Evolutionary conservation across 2,888 invertebrate genomes (phyloP), one percentile per base, ranked within the genome.

Genomic region (Pilophorus perplexus): DNA sequence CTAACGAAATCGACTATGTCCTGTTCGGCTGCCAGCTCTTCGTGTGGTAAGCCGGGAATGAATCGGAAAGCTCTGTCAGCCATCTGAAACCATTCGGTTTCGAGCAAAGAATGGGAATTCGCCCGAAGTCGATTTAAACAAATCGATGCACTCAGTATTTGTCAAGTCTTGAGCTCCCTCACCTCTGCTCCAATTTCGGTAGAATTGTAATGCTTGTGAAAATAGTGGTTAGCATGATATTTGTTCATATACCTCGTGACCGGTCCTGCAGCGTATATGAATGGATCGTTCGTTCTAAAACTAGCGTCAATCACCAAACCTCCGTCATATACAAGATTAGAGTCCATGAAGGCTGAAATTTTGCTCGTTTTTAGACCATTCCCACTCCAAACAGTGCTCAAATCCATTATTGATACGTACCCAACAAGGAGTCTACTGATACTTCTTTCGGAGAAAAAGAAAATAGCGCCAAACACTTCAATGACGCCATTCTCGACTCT

Each of bases 251-350:
- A 87, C 68, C 83, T 81, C 2, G 84, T 83, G 64, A 84, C 77
- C 0, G 85, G 79, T 0, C 88, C 88, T 1, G 85, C 87, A 0
- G 83, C 87, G 73, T 79, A 85, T 64, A 89, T 83, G 66, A 76
- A 75, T 0, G 81, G 81, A 73, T 88, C 87, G 74, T 84, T 86
- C 0, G 88, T 88, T 48, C 80, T 78, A 71, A 82, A 86, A 54
- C 80, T 76, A 0, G 80, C 78, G 62, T 84, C 81, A 44, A 88
- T 84, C 1, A 87, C 83, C 52, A 88, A 72, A 0, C 82, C 81
- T 0, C 85, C 85, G 70, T 86, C 84, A 74, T 84, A 84, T 0
- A 84, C 83, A 23, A 85, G 74, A 0, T 82, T 82, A 46, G 80
- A 75, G 38, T 79, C 78, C 64, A 81, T 83, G 72, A 86, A 81